Conservation (phyloP, 2,113 vertebrate genomes). For the Ceuthmochares aereus region DNA sequence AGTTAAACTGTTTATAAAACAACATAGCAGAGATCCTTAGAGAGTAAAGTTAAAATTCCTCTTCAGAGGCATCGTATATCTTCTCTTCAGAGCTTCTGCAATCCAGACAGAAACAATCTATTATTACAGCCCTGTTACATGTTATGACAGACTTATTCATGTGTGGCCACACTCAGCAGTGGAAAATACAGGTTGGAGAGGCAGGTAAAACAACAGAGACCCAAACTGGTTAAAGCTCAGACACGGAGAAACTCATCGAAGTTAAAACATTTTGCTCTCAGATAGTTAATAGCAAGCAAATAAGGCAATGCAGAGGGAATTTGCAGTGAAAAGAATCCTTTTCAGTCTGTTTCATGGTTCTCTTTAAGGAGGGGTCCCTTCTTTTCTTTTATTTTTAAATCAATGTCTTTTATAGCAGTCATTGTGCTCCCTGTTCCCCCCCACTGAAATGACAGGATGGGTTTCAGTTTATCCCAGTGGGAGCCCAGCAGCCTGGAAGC, state of each 20-base stretch:
- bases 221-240: neutral
- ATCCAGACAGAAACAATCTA: neutral
- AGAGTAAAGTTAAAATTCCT: neutral
- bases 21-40: neutral
- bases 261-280: neutral
- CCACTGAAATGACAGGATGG: constrained; percentile 49
- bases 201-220: neutral
- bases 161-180: neutral
- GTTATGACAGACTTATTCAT: neutral
- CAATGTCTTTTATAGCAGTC: constrained; percentile 55
- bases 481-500: constrained; percentile 60
- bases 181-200: neutral
- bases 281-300: constrained; percentile 34
- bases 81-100: neutral
- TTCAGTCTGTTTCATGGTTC: constrained; percentile 72
- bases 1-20: neutral
- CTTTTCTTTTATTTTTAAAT: constrained; percentile 59
- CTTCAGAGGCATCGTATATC: neutral
- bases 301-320: constrained; percentile 16
- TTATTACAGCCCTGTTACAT: neutral
- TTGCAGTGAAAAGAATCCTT: constrained; percentile 29
- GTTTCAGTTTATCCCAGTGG: constrained; percentile 67
- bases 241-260: constrained; percentile 16
- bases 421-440: constrained; percentile 46
- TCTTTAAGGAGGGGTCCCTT: constrained; percentile 23